These are phyloP conservation scores for Plagodis pulveraria DNA, from an alignment of 2,888 invertebrate genomes.

Conservation along the genomic window DNA sequence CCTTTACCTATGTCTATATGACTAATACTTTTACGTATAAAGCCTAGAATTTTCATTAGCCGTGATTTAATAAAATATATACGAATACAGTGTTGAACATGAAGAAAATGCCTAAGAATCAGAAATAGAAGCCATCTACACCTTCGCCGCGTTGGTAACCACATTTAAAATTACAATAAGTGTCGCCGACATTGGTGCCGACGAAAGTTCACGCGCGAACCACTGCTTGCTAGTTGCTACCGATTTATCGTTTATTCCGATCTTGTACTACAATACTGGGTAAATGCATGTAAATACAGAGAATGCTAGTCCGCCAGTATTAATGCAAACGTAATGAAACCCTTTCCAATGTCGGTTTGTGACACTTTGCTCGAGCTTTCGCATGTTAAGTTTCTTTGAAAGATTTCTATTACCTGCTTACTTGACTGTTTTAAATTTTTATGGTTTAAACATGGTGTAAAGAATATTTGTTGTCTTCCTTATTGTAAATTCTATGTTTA, in stretches of 20 bases:
- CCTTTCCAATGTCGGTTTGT: slow-evolving; percentile 2
- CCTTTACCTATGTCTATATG: no score
- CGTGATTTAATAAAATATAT: neutral
- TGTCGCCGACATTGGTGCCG: slow-evolving; percentile 60
- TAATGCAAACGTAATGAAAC: slow-evolving; percentile 3
- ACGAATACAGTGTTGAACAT: neutral
- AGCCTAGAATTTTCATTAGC: no score
- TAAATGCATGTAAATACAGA: slow-evolving; percentile 29
- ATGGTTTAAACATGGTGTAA: no score
- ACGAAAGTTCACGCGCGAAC: slow-evolving; percentile 73
- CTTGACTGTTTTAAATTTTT: neutral
- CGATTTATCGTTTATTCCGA: slow-evolving; percentile 66
- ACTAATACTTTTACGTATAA: no score
- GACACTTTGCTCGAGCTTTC: neutral
- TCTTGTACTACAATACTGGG: slow-evolving; percentile 49
- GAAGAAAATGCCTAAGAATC: slow-evolving; percentile 3
- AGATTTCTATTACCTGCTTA: neutral
- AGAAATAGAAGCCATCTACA: slow-evolving; percentile 43
- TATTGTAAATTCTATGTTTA: no score
- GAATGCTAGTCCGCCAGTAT: slow-evolving; percentile 17
- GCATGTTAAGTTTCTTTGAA: slow-evolving; percentile 19
- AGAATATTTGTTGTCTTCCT: no score
- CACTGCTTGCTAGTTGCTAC: slow-evolving; percentile 30
- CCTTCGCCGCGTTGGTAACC: slow-evolving; percentile 50
- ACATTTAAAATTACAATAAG: slow-evolving; percentile 81